Evolutionary conservation across 37 sponge, comb jelly and placozoan genomes (phyloP).

Genomic region (Ephydatia muelleri): DNA sequence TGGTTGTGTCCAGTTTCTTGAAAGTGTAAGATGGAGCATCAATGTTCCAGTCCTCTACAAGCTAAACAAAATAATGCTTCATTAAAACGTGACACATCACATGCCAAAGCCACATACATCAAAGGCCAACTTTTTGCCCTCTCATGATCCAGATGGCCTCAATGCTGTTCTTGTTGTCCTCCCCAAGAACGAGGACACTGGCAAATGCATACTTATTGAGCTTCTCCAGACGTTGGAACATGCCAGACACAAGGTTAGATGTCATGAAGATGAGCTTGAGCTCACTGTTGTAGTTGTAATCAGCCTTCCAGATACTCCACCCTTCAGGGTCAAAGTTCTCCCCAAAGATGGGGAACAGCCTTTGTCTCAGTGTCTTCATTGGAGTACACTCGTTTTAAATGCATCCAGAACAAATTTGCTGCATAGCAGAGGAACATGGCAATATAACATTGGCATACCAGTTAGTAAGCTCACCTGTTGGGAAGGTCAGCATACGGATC

Average conservation of each 20-base stretch:
- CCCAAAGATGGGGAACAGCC: constrained; percentile 88
- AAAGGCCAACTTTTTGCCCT: constrained; percentile 84
- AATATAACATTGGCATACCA: no score
- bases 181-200: constrained; percentile 68
- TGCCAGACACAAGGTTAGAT: constrained; percentile 82
- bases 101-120: constrained; percentile 46
- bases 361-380: constrained; percentile 82
- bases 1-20: constrained; percentile 72
- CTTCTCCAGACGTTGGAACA: constrained; percentile 90
- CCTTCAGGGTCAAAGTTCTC: constrained; percentile 91
- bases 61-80: constrained; percentile 24
- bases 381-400: constrained; percentile 81
- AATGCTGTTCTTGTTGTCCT: constrained; percentile 55
- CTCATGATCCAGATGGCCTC: constrained; percentile 88
- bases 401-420: constrained; percentile 86
- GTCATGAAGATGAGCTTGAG: constrained; percentile 85
- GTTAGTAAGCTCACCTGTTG: constrained; percentile 65
- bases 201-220: constrained; percentile 85
- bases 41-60: constrained; percentile 82
- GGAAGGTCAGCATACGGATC: constrained; percentile 88
- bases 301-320: constrained; percentile 81
- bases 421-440: neutral
- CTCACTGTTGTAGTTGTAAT: constrained; percentile 72
- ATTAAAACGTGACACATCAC: neutral
- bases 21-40: constrained; percentile 88